phyloP scores from a whole-genome alignment of 2,888 invertebrate species.

The Acanthosoma haemorrhoidale region DNA sequence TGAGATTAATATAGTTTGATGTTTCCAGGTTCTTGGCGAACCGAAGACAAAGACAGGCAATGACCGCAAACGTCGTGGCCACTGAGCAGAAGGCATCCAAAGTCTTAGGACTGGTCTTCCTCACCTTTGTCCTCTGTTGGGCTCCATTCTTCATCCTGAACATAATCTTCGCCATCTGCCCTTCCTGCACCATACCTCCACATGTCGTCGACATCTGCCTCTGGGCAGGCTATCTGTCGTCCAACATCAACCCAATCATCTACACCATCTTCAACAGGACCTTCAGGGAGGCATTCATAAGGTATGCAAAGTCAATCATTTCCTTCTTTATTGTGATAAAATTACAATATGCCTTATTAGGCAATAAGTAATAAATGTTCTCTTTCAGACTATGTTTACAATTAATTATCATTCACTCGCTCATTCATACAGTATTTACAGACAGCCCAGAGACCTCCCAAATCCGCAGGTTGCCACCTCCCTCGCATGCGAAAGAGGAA shows the following conservation, averaged over 20 bases:
- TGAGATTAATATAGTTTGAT: too few species aligned
- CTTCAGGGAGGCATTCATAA: conserved; percentile 78
- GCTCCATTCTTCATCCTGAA: conserved; percentile 87
- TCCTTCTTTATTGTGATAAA: too few species aligned
- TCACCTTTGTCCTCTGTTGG: conserved; percentile 89
- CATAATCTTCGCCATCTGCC: conserved; percentile 79
- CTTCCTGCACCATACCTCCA: conserved; percentile 67
- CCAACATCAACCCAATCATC: conserved; percentile 89
- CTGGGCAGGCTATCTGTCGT: conserved; percentile 89
- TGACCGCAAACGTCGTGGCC: conserved; percentile 76
- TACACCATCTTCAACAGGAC: conserved; percentile 89
- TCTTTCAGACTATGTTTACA: too few species aligned
- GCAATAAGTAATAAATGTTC: neutral
- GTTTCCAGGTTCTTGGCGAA: conserved; percentile 41
- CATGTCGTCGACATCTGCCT: conserved; percentile 75
- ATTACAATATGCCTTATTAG: neutral
- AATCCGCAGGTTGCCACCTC: too few species aligned
- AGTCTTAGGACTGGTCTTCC: conserved; percentile 84
- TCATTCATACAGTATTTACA: too few species aligned
- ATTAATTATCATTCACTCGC: too few species aligned
- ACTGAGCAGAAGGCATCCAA: conserved; percentile 94
- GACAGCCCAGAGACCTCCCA: too few species aligned
- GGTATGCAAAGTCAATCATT: conserved; percentile 45
- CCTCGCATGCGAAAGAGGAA: too few species aligned
- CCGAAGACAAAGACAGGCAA: conserved; percentile 49